A percentile compares a stretch with the other conserved stretches of the same genome.
These are phyloP conservation scores for Drosophila erecta DNA, from an alignment of 1,140 invertebrate genomes.

Conservation along the genomic window DNA sequence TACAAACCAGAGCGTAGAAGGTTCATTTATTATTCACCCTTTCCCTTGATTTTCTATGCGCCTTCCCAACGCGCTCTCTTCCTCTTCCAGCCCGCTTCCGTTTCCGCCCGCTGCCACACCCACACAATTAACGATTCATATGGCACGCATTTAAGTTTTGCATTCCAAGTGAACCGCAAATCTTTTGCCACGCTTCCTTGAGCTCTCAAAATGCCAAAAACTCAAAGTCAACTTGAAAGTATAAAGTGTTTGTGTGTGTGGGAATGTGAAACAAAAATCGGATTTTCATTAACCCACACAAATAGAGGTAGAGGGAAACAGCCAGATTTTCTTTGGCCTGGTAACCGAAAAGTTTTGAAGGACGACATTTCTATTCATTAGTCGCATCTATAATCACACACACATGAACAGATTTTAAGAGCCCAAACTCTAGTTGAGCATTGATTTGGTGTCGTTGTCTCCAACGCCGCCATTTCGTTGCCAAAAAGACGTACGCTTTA, in stretches of 20 bases:
- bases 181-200: slow-evolving; percentile 55
- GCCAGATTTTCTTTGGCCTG: slow-evolving; percentile 24
- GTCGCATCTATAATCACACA: slow-evolving; percentile 30
- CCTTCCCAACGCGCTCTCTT: not conserved
- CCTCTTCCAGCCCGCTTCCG: slow-evolving; percentile 11
- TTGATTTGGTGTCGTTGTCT: slow-evolving; percentile 62
- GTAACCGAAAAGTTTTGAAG: slow-evolving; percentile 71
- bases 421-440: slow-evolving; percentile 30
- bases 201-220: slow-evolving; percentile 50
- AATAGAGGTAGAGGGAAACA: slow-evolving; percentile 6
- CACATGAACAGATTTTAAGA: not conserved
- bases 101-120: slow-evolving; percentile 9
- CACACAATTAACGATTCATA: slow-evolving; percentile 77
- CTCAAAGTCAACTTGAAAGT: slow-evolving; percentile 53
- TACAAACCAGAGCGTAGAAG: not conserved
- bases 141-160: slow-evolving; percentile 69
- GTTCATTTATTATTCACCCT: slow-evolving; percentile 11
- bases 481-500: slow-evolving; percentile 69
- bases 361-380: slow-evolving; percentile 80
- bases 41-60: not conserved
- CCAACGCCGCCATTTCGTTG: slow-evolving; percentile 38
- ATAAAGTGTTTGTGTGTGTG: slow-evolving; percentile 27
- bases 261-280: slow-evolving; percentile 49
- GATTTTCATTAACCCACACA: slow-evolving; percentile 73
- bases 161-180: slow-evolving; percentile 63